Evolutionary conservation across 2,888 invertebrate genomes (phyloP), one percentile per base, ranked within the genome.

Genomic region (Malthinus seriepunctatus): DNA sequence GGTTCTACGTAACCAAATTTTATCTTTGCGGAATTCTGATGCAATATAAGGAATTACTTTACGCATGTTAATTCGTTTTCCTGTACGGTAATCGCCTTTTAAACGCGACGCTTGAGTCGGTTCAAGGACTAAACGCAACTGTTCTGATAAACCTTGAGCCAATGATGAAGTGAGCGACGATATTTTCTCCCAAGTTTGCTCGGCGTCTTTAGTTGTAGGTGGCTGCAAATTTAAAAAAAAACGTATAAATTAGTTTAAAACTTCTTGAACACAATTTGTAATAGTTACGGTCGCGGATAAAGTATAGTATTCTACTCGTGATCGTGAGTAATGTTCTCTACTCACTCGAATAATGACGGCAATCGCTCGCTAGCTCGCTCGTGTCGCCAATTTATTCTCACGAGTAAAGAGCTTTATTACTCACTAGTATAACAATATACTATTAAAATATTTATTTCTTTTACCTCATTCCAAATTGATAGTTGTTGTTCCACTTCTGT

Each of bases 1-100:
- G 0, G 95, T 97, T 52, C 99, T 83, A 9, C 98, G 83, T 71
- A 99, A 76, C 99, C 99, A 99, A 72, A 99, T 99, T 78, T 97
- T 97, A 77, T 99, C 98, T 77, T 99, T 99, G 42, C 98, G 86
- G 81, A 97, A 99, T 78, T 98, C 93, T 61, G 97, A 97, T 11
- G 99, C 99, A 67, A 99, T 96, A 81, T 99, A 99, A 0, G 98
- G 95, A 73, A 99, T 97, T 52, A 99, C 92, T 75, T 93, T 94
- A 44, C 97, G 87, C 98, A 99, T 99, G 80, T 99, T 99, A 50
- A 99, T 91, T 6, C 99, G 86, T 61, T 95, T 91, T 0, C 99
- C 99, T 0, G 96, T 97, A 50, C 97, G 86, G 78, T 93, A 99
- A 79, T 99, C 99, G 12, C 99, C 99, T 80, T 87, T 93, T 32